phyloP scores from a whole-genome alignment of 1,140 invertebrate genomes.

The Epicauta chinensis region DNA sequence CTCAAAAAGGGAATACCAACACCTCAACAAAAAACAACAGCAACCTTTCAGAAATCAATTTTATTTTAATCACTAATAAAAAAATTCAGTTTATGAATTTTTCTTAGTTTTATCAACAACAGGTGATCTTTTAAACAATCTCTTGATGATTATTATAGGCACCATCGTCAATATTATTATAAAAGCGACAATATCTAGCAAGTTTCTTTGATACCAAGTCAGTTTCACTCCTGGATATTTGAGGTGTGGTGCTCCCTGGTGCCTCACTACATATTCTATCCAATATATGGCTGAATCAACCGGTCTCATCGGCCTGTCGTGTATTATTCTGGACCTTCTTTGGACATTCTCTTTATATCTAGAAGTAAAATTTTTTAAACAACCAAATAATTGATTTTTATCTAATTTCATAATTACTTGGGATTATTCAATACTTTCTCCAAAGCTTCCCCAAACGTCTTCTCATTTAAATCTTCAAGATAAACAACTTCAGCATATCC shows the following conservation, averaged over 20 bases:
- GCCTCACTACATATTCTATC: slow-evolving; percentile 59
- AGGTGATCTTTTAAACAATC: too few species aligned
- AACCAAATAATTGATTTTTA: neutral
- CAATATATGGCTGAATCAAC: slow-evolving; percentile 57
- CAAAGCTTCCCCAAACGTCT: slow-evolving; percentile 31
- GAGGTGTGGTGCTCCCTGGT: slow-evolving; percentile 56
- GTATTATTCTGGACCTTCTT: slow-evolving; percentile 45
- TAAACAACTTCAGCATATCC: slow-evolving; percentile 31
- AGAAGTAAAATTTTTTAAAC: neutral
- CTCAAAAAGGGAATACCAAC: too few species aligned
- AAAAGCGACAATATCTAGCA: slow-evolving; percentile 36
- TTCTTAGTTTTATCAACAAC: too few species aligned
- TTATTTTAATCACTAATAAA: too few species aligned
- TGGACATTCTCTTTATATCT: slow-evolving; percentile 37
- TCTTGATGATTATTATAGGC: too few species aligned
- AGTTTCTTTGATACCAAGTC: slow-evolving; percentile 43
- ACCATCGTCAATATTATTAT: too few species aligned
- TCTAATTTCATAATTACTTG: slow-evolving; percentile 22
- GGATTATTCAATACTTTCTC: slow-evolving; percentile 36
- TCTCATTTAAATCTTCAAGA: slow-evolving; percentile 35
- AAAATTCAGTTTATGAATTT: too few species aligned
- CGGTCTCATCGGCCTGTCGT: slow-evolving; percentile 47
- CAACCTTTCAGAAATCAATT: too few species aligned
- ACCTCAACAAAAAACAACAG: too few species aligned
- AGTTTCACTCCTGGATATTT: slow-evolving; percentile 52